Base-by-base conservation (phyloP, 2,888 invertebrate genomes). In the Cantharis rufa region DNA sequence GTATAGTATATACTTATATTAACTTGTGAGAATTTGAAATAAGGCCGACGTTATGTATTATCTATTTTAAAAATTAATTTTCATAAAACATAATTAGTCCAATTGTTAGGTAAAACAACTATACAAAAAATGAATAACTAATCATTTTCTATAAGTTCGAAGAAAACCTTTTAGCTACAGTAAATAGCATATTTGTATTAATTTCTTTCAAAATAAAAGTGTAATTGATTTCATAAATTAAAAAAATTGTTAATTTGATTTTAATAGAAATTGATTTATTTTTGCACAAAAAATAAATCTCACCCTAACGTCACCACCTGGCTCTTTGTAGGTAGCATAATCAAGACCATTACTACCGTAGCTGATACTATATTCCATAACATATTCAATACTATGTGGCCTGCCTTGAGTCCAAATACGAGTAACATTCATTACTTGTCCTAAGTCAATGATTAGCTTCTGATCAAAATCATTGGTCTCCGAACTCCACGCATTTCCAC, bases 401-500 rank as follows among this genome's bases (percentile, higher is more conserved):
- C 98, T 92, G 82, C 98, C 98, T 88, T 96, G 96, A 24, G 97
- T 95, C 81, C 94, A 94, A 77, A 98, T 94, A 81, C 94, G 91
- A 61, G 97, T 97, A 82, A 99, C 92, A 88, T 97, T 97, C 92
- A 93, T 95, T 82, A 95, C 92, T 84, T 92, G 90, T 78, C 96
- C 95, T 88, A 99, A 90, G 90, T 99, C 97, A 86, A 99, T 92
- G 81, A 95, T 93, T 84, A 98, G 91, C 89, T 94, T 94, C 89
- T 99, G 98, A 87, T 94, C 94, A 89, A 96, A 96, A 90, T 98
- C 98, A 86, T 94, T 96, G 89, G 92, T 94, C 85, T 93, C 92
- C 74, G 98, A 95, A 81, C 96, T 95, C 98, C 98, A 98, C 86
- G 96, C 96, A 91, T 94, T 95, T 88, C 92, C 92, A 92, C 94